A percentile compares a stretch with the other conserved stretches of the same genome.
phyloP scores from a whole-genome alignment of 2,113 vertebrate genomes.

The Perca fluviatilis region DNA sequence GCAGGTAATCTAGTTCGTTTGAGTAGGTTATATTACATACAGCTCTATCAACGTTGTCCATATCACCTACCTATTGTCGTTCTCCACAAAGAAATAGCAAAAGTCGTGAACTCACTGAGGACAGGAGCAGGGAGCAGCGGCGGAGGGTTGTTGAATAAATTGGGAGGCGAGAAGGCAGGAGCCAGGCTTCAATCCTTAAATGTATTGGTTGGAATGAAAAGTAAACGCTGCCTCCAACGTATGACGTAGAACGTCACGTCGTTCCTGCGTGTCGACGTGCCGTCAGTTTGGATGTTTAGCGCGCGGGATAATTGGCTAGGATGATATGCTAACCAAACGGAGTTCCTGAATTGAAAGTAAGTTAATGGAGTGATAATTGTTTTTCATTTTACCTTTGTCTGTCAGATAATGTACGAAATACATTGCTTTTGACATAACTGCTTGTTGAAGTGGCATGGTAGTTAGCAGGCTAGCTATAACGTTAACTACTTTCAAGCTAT shows the following conservation, averaged over 20 bases:
- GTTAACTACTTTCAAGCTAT: neutral
- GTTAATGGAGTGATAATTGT: accelerated
- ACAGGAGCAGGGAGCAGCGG: accelerated
- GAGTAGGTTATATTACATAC: too few relatives aligned
- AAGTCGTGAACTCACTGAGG: neutral
- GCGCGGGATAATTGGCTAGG: constrained; percentile 8
- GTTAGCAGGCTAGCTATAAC: neutral
- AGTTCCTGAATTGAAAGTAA: constrained; percentile 20
- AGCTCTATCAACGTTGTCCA: accelerated
- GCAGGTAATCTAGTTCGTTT: neutral
- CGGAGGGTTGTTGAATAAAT: accelerated
- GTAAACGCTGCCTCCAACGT: neutral
- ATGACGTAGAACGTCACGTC: neutral
- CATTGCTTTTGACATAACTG: accelerated
- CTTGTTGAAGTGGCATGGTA: too few relatives aligned
- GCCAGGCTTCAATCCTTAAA: accelerated
- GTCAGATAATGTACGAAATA: neutral
- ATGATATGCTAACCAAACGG: neutral
- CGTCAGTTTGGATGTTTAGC: constrained; percentile 49
- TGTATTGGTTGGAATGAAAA: constrained; percentile 48
- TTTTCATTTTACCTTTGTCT: neutral
- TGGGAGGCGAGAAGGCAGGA: neutral
- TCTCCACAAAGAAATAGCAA: neutral
- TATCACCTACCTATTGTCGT: constrained; percentile 10
- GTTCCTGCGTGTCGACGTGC: neutral